Evolutionary conservation across 2,113 vertebrate species (phyloP), one percentile per base, ranked within the genome.

Genomic region (Lathamus discolor): DNA sequence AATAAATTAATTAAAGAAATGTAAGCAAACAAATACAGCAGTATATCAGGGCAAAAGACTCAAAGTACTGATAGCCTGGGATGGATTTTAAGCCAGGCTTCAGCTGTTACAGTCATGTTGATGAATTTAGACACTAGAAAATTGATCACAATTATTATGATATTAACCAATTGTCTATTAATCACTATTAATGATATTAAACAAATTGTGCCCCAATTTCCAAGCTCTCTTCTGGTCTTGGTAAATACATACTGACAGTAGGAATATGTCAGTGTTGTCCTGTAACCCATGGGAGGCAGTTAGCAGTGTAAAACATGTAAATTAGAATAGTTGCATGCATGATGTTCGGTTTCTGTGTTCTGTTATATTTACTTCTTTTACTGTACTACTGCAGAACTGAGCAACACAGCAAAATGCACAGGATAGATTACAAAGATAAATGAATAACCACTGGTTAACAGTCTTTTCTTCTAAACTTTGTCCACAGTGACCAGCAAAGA

Each of bases 221-320:
- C 16, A 41, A 44, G 17, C 23, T 78, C 39, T 83, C 7, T 46
- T 62, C 41, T 83, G 27, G 29, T 83, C 41, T 75, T 77, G 12
- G 18, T 0, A 0, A 83, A 18, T 43, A 67, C 44, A 37, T 25
- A 11, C 9, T 59, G 63, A 51, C 3, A 31, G 23, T 37, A 73
- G 69, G 46, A 20, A 41, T 54, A 59, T 46, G 41, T 46, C 41
- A 41, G 11, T 70, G 63, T 20, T 90, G 49, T 73, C 17, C 7
- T 87, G 25, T 44, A 70, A 66, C 63, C 13, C 17, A 9, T 10
- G 11, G 37, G 37, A 31, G 0, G 1, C 39, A 87, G 19, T 13
- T 69, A 85, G 37, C 51, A 49, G 11, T 46, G 16, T 55, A 43
- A 85, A 62, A 62, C 11, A 5, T 4, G 8, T n/a, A 70, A 92